Base-by-base conservation (phyloP, 2,113 vertebrate genomes). In the Phodopus roborovskii region DNA sequence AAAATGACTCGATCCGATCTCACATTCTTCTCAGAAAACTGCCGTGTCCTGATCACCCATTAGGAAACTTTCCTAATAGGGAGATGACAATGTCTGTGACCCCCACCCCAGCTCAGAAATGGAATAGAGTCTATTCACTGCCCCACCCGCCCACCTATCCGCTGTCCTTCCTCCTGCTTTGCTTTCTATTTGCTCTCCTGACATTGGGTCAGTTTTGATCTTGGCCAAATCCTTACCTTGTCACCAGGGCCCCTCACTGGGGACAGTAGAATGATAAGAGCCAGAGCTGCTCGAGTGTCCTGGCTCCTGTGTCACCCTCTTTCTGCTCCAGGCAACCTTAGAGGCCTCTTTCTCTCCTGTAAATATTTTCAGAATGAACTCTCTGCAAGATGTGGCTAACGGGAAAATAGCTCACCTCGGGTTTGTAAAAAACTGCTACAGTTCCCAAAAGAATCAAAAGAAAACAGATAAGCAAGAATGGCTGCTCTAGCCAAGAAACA, bases 1-100 rank as follows among this genome's bases (percentile, higher is more conserved):
- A 96, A 96, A 97, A 96, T 95, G 94, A 83, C 86, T 97, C 28
- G 0, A 94, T 94, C 48, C 53, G 88, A 94, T 94, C 68, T 82
- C 88, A 73, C 75, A 33, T 94, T 74, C 93, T 96, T 95, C 60
- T 78, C 70, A 75, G 88, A 90, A 94, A 73, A 53, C 68, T 56
- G 91, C 85, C 62, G 36, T 28, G 73, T 53, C 50, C 82, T 79
- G 60, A 53, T 62, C 81, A 13, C 26, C 62, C 71, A n/a, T n/a
- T n/a, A 71, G 56, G 39, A 81, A 50, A 66, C 2, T 5, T 75
- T 86, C 77, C 71, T 30, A 70, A 71, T 22, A 24, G 70, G 33
- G 39, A 88, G 83, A 53, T 45, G 7, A 4, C n/a, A 3, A 39
- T 24, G 86, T 74, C 90, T 42, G 45, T 5, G 22, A 48, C 50